These are phyloP conservation scores for Stenodema calcarata DNA, from an alignment of 2,888 invertebrate species.

Conservation along the genomic window DNA sequence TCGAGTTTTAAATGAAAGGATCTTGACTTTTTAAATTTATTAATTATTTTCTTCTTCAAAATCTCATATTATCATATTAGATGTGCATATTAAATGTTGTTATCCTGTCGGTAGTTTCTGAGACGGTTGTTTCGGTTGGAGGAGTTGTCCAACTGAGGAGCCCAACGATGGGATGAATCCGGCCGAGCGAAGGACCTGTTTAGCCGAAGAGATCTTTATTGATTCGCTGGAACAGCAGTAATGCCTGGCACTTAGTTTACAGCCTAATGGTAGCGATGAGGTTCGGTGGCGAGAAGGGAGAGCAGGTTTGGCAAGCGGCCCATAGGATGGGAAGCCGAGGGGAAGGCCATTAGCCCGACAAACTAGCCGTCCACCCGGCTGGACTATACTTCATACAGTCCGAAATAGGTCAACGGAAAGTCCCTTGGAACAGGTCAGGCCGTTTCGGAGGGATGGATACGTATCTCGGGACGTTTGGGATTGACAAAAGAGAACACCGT, in stretches of 20 bases:
- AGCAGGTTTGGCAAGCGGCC: not conserved
- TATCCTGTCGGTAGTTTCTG: no score
- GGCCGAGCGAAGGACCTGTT: not conserved
- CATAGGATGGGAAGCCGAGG: not conserved
- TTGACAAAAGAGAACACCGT: not conserved
- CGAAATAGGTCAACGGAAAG: not conserved
- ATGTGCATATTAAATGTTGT: no score
- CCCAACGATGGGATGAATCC: not conserved
- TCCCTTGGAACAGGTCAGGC: not conserved
- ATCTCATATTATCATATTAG: no score
- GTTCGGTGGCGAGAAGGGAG: not conserved
- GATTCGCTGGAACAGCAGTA: not conserved
- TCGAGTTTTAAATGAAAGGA: no score
- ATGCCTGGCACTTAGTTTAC: not conserved
- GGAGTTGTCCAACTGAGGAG: no score
- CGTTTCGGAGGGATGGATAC: not conserved
- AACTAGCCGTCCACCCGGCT: not conserved
- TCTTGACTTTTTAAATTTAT: no score
- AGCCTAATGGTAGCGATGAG: not conserved
- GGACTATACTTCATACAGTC: not conserved
- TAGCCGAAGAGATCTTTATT: not conserved
- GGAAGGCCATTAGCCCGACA: not conserved
- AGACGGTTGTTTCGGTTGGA: no score
- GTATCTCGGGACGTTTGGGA: not conserved
- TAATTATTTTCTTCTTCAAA: no score